Evolutionary conservation across 1,140 invertebrate genomes (phyloP), one percentile per base, ranked within the genome.

Genomic region (Bombus cullumanus): DNA sequence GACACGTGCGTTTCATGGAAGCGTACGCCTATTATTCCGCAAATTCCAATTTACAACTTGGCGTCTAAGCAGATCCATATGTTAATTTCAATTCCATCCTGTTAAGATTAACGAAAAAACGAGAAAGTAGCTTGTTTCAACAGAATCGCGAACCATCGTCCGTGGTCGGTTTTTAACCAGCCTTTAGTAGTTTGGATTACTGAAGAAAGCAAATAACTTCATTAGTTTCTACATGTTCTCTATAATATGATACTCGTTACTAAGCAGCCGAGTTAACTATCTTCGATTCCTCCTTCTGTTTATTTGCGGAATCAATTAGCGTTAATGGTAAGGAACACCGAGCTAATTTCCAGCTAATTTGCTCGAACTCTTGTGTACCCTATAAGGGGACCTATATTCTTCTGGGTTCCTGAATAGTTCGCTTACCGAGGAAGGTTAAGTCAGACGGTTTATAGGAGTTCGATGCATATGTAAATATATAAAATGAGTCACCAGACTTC

Each of bases 121-220:
- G 34, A 28, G 31, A 62, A 37, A 76, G 28, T 76, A 83, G 66
- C 72, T 68, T 39, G 72, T 76, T 83, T 59, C 31, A 76, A 83
- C 76, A 76, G 34, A 39, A 66, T 76, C 57, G 41, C 57, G 9
- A 43, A 15, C 31, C 75, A 34, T n/a, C 57, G 13, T 39, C 1
- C 12, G 10, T 22, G 18, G 28, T 22, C 28, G 2, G 13, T 64
- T 57, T 59, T 53, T 37, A 69, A 34, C 31, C 53, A 8, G 15
- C 25, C 31, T n/a, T 31, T 31, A 12, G 71, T 64, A 83, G 41
- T 66, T 18, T 28, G 28, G 37, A n/a, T 76, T 76, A 83, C 87
- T 81, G 10, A 87, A 81, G 88, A 88, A 88, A 73, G 64, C 57
- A 79, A 89, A 89, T 88, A 88, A 88, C 72, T 88, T 84, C 71